A percentile compares a stretch with the other conserved stretches of the same genome.
Evolutionary conservation across 35 echinoderm and acorn worm species (phyloP).

Genomic region (Holothuria glaberrima): DNA sequence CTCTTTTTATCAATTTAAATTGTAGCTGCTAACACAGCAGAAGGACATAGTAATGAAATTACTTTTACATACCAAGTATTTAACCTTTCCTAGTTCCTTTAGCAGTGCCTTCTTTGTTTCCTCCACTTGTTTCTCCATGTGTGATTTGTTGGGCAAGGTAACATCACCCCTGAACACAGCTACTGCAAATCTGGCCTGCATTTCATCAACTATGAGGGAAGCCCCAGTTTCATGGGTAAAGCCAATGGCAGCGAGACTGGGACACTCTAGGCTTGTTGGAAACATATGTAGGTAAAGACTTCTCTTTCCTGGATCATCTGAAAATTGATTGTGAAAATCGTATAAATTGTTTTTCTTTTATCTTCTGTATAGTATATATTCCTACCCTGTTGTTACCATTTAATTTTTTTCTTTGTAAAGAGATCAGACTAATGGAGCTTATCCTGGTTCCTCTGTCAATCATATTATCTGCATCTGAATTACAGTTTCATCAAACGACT

Average conservation of each 20-base stretch:
- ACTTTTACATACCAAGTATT: not conserved
- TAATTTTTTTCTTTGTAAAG: no score
- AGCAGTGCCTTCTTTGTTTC: not conserved
- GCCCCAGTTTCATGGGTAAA: not conserved
- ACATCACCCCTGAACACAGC: not conserved
- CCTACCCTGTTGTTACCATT: no score
- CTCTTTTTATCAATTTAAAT: no score
- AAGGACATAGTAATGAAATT: no score
- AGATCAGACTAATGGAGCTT: no score
- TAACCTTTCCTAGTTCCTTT: not conserved
- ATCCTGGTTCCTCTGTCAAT: no score
- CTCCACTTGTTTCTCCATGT: not conserved
- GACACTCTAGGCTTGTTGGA: not conserved
- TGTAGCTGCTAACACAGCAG: no score
- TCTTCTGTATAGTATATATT: no score
- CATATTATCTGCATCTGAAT: no score
- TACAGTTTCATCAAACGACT: no score
- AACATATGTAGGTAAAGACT: constrained; percentile 19
- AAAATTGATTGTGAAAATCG: not conserved
- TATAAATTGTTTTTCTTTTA: no score
- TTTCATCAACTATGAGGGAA: not conserved
- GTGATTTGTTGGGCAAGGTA: not conserved
- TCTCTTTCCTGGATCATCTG: not conserved
- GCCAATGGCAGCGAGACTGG: not conserved
- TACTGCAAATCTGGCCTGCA: constrained; percentile 35